Evolutionary conservation across 1,140 invertebrate species (phyloP), one percentile per base, ranked within the genome.

Genomic region (Aleiodes sp.): DNA sequence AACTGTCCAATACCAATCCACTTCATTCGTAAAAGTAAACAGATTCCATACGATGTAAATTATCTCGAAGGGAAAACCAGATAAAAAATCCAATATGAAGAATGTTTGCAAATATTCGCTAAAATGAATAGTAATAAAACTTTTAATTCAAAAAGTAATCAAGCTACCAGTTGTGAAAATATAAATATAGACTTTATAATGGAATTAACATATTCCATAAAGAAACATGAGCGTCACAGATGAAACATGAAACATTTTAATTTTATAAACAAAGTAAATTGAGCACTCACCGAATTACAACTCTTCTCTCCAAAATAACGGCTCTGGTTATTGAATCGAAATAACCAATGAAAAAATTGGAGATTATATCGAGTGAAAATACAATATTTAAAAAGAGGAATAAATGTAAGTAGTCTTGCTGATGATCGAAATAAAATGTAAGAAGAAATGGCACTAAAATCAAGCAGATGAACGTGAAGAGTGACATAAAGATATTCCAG

Each of bases 281-380:
- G n/a, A n/a, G n/a, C n/a, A n/a, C n/a, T 33, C 73, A 84, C 84
- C 52, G 68, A 14, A 70, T 71, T 0, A 82, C 75, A 10, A 78
- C 52, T 66, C 52, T 80, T 7, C 75, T 72, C 28, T 82, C 71
- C 21, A 84, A 63, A 9, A 72, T 65, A 26, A 83, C 73, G 12
- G 65, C 43, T 24, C 77, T 76, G 0, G 76, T 81, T 2, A 12
- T 12, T 12, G 70, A 46, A 41, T 84, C 82, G 19, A 80, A 78
- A 12, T 82, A 76, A 14, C 84, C 84, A 6, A 81, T 84, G n/a
- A 82, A 80, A 65, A 84, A 84, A 21, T 66, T 63, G 7, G 77
- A 19, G 2, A 75, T 6, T 8, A 78, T 75, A 35, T 83, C 81
- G 21, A 75, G 46, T 0, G 77, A 2, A 10, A 81, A 75, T 0